Evolutionary conservation across 2,797 vertebrate species (phyloP).

Genomic region (Pseudomugil tenellus): DNA sequence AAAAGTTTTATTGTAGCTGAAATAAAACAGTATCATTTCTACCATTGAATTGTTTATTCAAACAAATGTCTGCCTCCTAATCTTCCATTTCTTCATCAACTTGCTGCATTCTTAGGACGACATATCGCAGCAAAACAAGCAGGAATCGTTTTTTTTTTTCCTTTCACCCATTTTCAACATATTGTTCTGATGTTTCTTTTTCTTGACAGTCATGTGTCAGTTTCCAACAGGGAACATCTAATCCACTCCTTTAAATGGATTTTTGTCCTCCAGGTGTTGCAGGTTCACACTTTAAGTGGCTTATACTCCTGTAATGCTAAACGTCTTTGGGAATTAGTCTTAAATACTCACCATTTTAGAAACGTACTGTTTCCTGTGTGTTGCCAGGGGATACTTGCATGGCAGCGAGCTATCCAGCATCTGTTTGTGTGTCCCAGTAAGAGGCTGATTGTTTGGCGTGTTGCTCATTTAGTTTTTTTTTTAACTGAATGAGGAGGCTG

Average conservation of each 20-base stretch:
- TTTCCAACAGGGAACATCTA: constrained; percentile 49
- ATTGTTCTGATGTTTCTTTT: too few relatives aligned
- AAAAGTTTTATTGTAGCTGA: constrained; percentile 1
- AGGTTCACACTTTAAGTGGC: constrained; percentile 54
- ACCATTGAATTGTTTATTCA: too few relatives aligned
- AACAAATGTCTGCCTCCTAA: neutral
- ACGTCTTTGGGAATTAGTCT: constrained; percentile 15
- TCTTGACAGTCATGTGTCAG: neutral
- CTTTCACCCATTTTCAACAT: constrained; percentile 31
- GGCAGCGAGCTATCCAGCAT: constrained; percentile 50
- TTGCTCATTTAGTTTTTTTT: neutral
- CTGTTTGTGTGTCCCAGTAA: constrained; percentile 41
- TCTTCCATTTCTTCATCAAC: constrained; percentile 40
- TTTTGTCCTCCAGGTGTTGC: constrained; percentile 12
- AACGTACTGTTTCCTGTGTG: neutral
- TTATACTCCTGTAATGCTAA: constrained; percentile 22
- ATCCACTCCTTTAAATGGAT: constrained; percentile 49
- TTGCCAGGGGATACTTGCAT: neutral
- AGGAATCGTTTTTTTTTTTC: constrained; percentile 33
- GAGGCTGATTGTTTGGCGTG: constrained; percentile 43
- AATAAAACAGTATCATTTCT: constrained; percentile 5
- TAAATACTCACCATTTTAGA: constrained; percentile 5
- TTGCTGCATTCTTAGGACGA: constrained; percentile 48
- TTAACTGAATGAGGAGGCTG: constrained; percentile 4
- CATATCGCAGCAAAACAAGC: constrained; percentile 55